phyloP scores from a whole-genome alignment of 2,888 invertebrate genomes.

The Tupiocoris notatus region DNA sequence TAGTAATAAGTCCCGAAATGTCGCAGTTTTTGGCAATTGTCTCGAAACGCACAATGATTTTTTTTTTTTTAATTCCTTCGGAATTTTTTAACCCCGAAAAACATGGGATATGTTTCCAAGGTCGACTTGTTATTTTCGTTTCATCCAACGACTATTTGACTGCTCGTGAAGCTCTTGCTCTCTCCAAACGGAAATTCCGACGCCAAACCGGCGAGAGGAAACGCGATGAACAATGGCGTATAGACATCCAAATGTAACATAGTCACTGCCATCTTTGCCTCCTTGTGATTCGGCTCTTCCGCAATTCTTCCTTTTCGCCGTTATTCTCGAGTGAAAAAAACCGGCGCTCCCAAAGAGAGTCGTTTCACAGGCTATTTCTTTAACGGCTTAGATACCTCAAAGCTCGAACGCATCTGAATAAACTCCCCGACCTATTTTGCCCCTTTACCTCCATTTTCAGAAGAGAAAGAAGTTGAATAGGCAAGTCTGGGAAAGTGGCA shows the following conservation, averaged over 20 bases:
- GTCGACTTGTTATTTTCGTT: no score
- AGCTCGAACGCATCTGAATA: slow-evolving; percentile 37
- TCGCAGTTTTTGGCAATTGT: no score
- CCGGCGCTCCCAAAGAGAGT: neutral
- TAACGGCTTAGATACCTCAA: slow-evolving; percentile 17
- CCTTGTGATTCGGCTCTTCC: neutral
- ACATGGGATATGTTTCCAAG: no score
- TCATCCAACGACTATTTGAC: neutral
- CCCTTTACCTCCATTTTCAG: neutral
- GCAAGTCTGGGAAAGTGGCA: slow-evolving; percentile 4
- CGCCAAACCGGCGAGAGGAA: no score
- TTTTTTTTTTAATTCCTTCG: no score
- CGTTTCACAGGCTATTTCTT: neutral
- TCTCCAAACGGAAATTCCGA: no score
- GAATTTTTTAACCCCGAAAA: no score
- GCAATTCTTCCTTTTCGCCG: neutral
- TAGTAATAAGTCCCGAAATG: no score
- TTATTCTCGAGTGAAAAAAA: neutral
- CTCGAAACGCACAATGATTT: no score
- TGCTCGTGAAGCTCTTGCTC: neutral
- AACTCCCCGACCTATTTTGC: slow-evolving; percentile 17
- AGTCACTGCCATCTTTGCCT: no score
- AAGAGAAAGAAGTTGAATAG: neutral
- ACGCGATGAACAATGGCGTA: no score
- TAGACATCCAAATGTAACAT: no score